phyloP scores from a whole-genome alignment of 2,113 vertebrate genomes.

The Casuarius casuarius region DNA sequence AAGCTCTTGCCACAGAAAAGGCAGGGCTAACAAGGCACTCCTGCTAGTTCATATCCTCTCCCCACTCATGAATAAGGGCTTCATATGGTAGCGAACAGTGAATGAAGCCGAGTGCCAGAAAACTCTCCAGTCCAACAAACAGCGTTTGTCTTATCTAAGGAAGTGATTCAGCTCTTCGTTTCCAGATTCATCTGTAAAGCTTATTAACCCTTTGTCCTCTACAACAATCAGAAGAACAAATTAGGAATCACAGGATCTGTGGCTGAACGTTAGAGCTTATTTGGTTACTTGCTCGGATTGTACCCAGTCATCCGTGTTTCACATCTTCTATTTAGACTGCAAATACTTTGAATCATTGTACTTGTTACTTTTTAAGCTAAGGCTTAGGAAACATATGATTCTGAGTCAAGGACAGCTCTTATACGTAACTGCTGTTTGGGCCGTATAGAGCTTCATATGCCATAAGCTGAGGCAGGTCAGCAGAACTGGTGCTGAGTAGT shows the following conservation, averaged over 20 bases:
- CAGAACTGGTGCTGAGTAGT: neutral
- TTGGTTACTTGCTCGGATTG: neutral
- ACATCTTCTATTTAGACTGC: neutral
- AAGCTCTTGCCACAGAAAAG: neutral
- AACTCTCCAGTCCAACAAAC: neutral
- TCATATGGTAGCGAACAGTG: neutral
- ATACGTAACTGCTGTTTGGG: neutral
- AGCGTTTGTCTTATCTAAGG: neutral
- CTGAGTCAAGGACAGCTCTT: neutral
- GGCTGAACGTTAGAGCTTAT: neutral
- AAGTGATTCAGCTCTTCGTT: neutral
- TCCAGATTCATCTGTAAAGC: neutral
- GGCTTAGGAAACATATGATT: neutral
- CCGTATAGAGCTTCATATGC: neutral
- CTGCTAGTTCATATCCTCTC: neutral
- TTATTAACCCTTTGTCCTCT: neutral
- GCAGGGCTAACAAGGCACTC: neutral
- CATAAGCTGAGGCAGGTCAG: neutral
- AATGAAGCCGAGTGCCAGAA: neutral
- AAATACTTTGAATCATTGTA: neutral
- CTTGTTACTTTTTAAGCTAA: neutral
- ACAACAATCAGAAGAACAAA: neutral
- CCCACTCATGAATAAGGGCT: neutral
- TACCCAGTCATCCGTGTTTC: fast-evolving
- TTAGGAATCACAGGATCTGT: neutral